Evolutionary conservation across 2,888 invertebrate species (phyloP).

Genomic region (Galerucella calmariensis): DNA sequence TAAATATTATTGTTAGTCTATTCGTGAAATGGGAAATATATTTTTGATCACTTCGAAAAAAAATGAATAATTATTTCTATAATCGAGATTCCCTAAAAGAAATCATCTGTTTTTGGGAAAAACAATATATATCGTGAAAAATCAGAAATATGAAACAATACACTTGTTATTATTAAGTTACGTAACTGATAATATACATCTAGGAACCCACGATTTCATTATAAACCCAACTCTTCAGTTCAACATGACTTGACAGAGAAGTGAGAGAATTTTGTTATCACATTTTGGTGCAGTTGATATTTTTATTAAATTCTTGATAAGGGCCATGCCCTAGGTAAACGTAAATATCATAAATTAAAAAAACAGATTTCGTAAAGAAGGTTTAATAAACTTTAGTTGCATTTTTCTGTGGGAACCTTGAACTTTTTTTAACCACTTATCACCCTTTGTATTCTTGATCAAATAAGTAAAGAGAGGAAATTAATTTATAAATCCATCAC

Average conservation of each 20-base stretch:
- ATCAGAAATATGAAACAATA: neutral
- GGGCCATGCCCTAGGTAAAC: slow-evolving; percentile 41
- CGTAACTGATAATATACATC: slow-evolving; percentile 16
- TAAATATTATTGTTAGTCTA: too few species aligned
- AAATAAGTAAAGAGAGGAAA: slow-evolving; percentile 5
- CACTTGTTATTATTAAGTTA: neutral
- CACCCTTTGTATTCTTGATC: slow-evolving; percentile 2
- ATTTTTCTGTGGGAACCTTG: slow-evolving; percentile 10
- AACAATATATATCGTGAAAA: slow-evolving; percentile 9
- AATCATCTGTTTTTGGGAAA: neutral
- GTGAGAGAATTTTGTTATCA: slow-evolving; percentile 17
- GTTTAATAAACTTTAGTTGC: slow-evolving; percentile 4
- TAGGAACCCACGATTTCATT: neutral
- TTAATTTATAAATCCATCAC: neutral
- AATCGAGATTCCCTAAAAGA: too few species aligned
- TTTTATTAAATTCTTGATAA: slow-evolving; percentile 49
- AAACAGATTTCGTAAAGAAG: slow-evolving; percentile 3
- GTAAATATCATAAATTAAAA: slow-evolving; percentile 45
- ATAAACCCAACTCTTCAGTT: neutral
- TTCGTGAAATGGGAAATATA: too few species aligned
- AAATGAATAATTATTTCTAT: too few species aligned
- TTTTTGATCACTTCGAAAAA: too few species aligned
- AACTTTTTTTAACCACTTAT: slow-evolving; percentile 3
- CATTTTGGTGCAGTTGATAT: slow-evolving; percentile 28
- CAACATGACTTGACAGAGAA: neutral